These are phyloP conservation scores for Rhinoderma darwinii DNA, from an alignment of 2,113 vertebrate species.

Conservation along the genomic window DNA sequence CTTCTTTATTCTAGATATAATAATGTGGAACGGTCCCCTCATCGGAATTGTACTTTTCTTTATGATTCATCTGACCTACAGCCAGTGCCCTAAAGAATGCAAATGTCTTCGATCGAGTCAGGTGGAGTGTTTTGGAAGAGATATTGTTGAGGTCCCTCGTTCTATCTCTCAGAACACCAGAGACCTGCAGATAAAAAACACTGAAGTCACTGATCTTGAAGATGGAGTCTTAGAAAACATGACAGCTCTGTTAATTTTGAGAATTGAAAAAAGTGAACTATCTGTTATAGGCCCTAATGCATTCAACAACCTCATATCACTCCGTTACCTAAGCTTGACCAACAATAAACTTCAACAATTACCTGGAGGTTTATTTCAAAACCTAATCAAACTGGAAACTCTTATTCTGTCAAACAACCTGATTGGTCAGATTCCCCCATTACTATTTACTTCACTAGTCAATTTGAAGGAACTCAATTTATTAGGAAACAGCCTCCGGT, in stretches of 20 bases:
- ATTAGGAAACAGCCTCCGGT: constrained; percentile 72
- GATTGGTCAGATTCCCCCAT: constrained; percentile 69
- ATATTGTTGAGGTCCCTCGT: constrained; percentile 67
- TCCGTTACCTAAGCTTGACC: constrained; percentile 78
- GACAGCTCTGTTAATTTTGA: constrained; percentile 74
- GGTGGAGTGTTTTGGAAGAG: constrained; percentile 71
- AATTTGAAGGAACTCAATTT: constrained; percentile 77
- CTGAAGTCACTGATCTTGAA: constrained; percentile 65
- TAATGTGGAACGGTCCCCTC: constrained; percentile 65
- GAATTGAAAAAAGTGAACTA: constrained; percentile 77
- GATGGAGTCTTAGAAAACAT: constrained; percentile 70
- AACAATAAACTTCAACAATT: constrained; percentile 76
- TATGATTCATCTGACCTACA: background rate
- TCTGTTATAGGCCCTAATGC: constrained; percentile 66
- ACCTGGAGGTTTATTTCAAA: constrained; percentile 74
- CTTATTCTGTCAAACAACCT: constrained; percentile 82
- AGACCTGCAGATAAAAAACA: constrained; percentile 78
- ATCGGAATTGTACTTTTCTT: constrained; percentile 68
- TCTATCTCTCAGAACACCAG: constrained; percentile 72
- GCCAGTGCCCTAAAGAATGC: constrained; percentile 74
- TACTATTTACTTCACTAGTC: constrained; percentile 71
- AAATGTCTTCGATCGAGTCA: constrained; percentile 69
- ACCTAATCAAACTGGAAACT: constrained; percentile 84
- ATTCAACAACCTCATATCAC: constrained; percentile 70
- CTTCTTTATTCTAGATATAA: constrained; percentile 63